phyloP scores from a whole-genome alignment of 1,140 invertebrate species.

The Lordiphosa stackelbergi region DNA sequence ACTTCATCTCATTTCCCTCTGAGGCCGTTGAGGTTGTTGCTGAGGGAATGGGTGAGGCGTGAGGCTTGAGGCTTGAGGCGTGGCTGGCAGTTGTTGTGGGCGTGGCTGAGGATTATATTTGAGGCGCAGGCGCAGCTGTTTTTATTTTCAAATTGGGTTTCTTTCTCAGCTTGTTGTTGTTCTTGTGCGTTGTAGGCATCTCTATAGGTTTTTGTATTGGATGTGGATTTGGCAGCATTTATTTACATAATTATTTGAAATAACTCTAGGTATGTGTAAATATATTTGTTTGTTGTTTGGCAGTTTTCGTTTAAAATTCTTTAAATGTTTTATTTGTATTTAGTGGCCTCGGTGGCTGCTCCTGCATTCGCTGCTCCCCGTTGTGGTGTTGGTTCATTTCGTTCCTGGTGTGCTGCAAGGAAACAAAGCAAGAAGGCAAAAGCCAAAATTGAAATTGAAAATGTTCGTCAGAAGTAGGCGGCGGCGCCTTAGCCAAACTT shows the following conservation, averaged over 20 bases:
- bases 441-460: no score
- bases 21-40: conserved; percentile 15
- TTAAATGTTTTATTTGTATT: conserved; percentile 40
- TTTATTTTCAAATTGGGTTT: conserved; percentile 6
- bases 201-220: background rate
- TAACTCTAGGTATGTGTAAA: conserved; percentile 40
- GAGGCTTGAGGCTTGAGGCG: background rate
- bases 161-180: conserved; percentile 28
- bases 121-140: conserved; percentile 30
- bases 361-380: conserved; percentile 17
- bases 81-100: conserved; percentile 23
- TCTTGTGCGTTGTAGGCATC: conserved; percentile 2
- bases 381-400: conserved; percentile 15
- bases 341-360: conserved; percentile 28
- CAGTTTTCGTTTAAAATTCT: conserved; percentile 74
- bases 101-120: conserved; percentile 21
- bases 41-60: background rate
- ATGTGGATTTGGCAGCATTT: conserved; percentile 55
- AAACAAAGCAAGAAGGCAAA: conserved; percentile 13
- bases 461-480: no score
- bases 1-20: conserved; percentile 76
- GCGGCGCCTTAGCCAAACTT: conserved; percentile 5
- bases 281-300: conserved; percentile 45
- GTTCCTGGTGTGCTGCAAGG: background rate
- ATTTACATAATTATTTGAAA: conserved; percentile 66